Conservation (phyloP, 2,888 invertebrate species). For the Euproctis similis region DNA sequence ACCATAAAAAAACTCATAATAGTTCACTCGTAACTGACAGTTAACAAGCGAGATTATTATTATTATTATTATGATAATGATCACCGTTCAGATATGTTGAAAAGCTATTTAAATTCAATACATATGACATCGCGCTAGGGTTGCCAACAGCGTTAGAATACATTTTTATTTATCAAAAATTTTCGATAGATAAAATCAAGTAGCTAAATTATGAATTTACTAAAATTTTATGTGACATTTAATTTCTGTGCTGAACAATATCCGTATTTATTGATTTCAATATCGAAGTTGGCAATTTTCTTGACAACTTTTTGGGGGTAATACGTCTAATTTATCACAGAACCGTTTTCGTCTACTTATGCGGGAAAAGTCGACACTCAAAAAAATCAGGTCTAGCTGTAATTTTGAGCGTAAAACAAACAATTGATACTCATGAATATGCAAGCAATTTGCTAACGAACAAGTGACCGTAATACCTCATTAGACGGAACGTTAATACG, state of each 20-base stretch:
- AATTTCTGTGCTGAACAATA: too few species aligned
- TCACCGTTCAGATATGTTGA: conserved; percentile 1
- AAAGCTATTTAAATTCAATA: conserved; percentile 4
- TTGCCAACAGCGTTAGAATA: too few species aligned
- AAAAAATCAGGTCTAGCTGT: conserved; percentile 7
- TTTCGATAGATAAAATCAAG: too few species aligned
- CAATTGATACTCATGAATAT: conserved; percentile 14
- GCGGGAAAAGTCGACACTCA: too few species aligned
- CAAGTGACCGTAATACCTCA: conserved; percentile 31
- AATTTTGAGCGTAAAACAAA: conserved; percentile 11
- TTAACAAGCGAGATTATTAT: conserved; percentile 19
- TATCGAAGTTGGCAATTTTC: too few species aligned
- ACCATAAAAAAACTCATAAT: conserved; percentile 27
- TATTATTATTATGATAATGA: conserved; percentile 7
- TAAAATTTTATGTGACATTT: too few species aligned
- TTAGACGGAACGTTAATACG: conserved; percentile 31
- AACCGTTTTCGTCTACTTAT: too few species aligned
- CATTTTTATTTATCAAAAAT: too few species aligned
- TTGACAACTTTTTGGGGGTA: too few species aligned
- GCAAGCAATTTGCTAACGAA: conserved; percentile 14
- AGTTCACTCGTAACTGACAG: conserved; percentile 24
- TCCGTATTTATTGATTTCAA: too few species aligned
- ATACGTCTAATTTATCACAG: too few species aligned
- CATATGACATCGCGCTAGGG: not conserved
- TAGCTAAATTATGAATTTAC: too few species aligned